phyloP scores from a whole-genome alignment of 1,140 invertebrate genomes.

The Reticulitermes speratus region DNA sequence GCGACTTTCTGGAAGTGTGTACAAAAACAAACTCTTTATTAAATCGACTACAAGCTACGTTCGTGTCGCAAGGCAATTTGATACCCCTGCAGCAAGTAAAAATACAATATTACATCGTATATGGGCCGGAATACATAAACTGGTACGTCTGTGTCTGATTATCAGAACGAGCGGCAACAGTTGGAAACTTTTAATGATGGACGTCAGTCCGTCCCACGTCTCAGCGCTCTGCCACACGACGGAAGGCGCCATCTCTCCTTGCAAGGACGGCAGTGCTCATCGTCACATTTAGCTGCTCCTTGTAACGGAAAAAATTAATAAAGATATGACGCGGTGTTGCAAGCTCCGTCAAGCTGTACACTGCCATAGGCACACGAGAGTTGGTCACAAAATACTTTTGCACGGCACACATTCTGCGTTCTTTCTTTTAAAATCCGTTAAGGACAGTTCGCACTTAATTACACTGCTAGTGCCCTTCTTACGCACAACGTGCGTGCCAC shows the following conservation, averaged over 20 bases:
- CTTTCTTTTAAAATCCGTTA: no score
- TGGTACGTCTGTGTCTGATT: not conserved
- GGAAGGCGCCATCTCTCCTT: no score
- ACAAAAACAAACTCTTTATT: no score
- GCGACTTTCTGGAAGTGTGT: no score
- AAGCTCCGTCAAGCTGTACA: not conserved
- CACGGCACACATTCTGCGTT: no score
- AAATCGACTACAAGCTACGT: not conserved
- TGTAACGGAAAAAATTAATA: constrained; percentile 17
- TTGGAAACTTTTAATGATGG: constrained; percentile 9
- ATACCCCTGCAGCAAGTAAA: not conserved
- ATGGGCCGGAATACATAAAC: not conserved
- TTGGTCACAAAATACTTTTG: no score
- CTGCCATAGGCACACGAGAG: no score
- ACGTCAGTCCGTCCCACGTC: not conserved
- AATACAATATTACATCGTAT: not conserved
- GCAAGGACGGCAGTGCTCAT: not conserved
- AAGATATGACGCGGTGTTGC: not conserved
- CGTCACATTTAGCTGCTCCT: not conserved
- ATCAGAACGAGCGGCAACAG: not conserved
- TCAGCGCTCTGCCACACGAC: not conserved
- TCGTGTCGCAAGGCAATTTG: not conserved
- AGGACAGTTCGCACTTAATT: no score
- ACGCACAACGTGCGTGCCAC: no score
- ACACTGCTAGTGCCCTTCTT: no score